Conservation (phyloP, 2,113 vertebrate species). For the Ciconia boyciana region DNA sequence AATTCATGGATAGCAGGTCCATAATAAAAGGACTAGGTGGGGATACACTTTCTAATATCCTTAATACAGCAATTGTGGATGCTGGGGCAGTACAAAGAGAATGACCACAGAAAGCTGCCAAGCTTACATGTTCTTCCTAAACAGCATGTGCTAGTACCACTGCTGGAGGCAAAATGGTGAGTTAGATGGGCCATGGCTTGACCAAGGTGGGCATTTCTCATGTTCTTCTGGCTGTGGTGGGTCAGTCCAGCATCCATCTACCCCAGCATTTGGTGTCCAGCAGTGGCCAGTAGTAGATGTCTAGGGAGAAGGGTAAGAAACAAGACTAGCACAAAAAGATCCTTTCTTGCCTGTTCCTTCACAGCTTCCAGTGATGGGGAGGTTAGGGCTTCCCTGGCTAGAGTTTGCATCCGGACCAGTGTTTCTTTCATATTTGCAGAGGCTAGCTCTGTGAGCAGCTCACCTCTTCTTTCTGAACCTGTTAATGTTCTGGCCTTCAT, state of each 20-base stretch:
- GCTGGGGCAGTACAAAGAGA: background rate
- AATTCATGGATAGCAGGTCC: background rate
- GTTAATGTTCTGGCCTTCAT: background rate
- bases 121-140: background rate
- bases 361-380: background rate
- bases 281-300: background rate
- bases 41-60: background rate
- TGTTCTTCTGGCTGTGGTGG: background rate
- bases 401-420: background rate
- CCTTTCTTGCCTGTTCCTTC: background rate
- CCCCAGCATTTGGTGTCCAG: background rate
- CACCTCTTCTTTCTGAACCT: background rate
- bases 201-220: background rate
- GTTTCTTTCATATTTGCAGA: background rate
- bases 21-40: background rate
- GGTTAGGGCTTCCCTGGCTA: background rate
- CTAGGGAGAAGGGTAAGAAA: background rate
- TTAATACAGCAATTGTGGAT: background rate
- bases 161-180: background rate
- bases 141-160: background rate
- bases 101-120: background rate
- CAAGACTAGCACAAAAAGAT: background rate
- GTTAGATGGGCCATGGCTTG: background rate
- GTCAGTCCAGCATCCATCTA: background rate
- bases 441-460: background rate